phyloP scores from a whole-genome alignment of 1,140 invertebrate species.

The Orchestia grillus region DNA sequence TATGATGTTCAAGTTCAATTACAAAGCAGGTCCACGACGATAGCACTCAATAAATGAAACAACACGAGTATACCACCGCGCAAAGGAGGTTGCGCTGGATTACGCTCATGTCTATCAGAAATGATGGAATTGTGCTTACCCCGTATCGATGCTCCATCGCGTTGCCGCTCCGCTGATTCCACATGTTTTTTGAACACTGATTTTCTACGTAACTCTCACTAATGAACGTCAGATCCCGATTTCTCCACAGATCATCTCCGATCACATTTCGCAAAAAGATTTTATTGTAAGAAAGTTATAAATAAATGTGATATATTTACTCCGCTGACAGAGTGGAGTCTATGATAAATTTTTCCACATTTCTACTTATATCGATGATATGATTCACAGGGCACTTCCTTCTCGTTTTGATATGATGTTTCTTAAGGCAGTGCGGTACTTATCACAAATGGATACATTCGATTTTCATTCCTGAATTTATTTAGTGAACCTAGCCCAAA shows the following conservation, averaged over 20 bases:
- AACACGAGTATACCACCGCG: background rate
- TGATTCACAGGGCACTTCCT: constrained; percentile 22
- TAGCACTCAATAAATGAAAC: background rate
- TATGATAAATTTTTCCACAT: background rate
- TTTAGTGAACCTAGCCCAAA: background rate
- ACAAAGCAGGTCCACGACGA: background rate
- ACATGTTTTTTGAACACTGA: background rate
- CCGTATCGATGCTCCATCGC: constrained; percentile 32
- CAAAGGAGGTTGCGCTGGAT: background rate
- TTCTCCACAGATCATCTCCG: background rate
- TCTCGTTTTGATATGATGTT: constrained; percentile 2
- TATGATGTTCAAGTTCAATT: background rate
- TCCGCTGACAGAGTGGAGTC: background rate
- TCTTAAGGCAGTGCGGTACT: constrained; percentile 22
- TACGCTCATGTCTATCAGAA: background rate
- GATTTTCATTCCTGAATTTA: background rate
- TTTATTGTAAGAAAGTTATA: background rate
- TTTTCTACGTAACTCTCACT: background rate
- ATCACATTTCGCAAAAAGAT: background rate
- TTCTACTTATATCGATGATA: constrained; percentile 16
- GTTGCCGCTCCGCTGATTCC: constrained; percentile 26
- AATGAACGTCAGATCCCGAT: background rate
- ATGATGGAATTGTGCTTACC: background rate
- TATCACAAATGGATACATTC: constrained; percentile 52
- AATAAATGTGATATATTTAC: background rate